Conservation (phyloP, 2,113 vertebrate genomes). For the Istiophorus platypterus region DNA sequence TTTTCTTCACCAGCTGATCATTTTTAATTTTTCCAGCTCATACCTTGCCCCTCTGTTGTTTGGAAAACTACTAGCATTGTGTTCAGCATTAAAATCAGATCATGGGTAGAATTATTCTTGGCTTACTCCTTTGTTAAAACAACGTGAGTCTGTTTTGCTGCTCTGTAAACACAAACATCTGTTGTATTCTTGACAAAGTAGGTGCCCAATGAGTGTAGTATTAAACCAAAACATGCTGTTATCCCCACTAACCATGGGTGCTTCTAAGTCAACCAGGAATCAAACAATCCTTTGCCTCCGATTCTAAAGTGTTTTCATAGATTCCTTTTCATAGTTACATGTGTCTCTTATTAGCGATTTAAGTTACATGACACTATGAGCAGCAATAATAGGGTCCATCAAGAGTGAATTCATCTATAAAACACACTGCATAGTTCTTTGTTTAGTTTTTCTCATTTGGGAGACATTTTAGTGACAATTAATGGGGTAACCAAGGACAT, state of each 20-base stretch:
- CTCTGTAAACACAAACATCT: neutral
- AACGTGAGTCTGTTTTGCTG: slow-evolving; percentile 3
- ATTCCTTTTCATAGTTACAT: neutral
- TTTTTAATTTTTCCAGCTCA: neutral
- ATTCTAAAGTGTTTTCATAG: neutral
- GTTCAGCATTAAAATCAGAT: slow-evolving; percentile 7
- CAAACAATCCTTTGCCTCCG: neutral
- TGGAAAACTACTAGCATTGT: neutral
- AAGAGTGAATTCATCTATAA: slow-evolving; percentile 13
- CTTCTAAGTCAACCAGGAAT: neutral
- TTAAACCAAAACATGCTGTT: neutral
- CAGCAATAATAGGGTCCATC: neutral
- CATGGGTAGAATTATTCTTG: slow-evolving; percentile 18
- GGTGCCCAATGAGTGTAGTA: neutral
- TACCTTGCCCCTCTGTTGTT: neutral
- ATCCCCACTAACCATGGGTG: neutral
- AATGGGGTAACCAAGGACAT: slow-evolving; percentile 46
- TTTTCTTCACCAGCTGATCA: neutral
- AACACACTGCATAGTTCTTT: neutral
- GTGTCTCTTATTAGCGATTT: neutral
- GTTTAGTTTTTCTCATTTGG: slow-evolving; percentile 21
- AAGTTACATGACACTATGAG: neutral
- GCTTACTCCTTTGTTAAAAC: neutral
- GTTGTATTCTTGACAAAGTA: slow-evolving; percentile 12
- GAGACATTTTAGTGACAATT: slow-evolving; percentile 47